Conservation (phyloP, 2,888 invertebrate genomes). For the Plusia festucae region DNA sequence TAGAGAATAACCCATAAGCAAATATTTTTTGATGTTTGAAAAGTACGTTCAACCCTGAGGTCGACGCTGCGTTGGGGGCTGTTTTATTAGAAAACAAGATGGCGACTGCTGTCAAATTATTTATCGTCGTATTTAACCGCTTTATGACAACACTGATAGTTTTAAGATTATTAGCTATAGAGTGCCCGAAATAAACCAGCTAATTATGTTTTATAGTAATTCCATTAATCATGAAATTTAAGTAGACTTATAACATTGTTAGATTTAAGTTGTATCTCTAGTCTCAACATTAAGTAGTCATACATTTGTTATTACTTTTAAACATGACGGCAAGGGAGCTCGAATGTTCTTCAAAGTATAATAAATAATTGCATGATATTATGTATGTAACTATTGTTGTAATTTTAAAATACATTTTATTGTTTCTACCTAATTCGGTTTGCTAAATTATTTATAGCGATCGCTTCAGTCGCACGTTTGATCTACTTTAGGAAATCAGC, state of each 20-base stretch:
- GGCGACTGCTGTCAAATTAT: too few species aligned
- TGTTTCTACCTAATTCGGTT: slow-evolving; percentile 63
- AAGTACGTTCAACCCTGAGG: too few species aligned
- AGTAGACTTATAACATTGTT: slow-evolving; percentile 60
- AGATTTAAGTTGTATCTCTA: slow-evolving; percentile 82
- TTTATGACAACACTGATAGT: slow-evolving; percentile 35
- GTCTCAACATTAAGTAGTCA: slow-evolving; percentile 84
- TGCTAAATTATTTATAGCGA: slow-evolving; percentile 66
- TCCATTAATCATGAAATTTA: slow-evolving; percentile 66
- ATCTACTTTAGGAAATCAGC: slow-evolving; percentile 72
- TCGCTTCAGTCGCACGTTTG: slow-evolving; percentile 82
- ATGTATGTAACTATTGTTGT: slow-evolving; percentile 61
- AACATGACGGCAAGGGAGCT: slow-evolving; percentile 36
- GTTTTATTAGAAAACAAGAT: too few species aligned
- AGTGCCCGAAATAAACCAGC: slow-evolving; percentile 69
- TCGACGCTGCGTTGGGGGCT: too few species aligned
- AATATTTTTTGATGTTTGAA: too few species aligned
- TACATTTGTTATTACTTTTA: slow-evolving; percentile 75
- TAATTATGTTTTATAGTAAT: slow-evolving; percentile 61
- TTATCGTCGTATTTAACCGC: neutral
- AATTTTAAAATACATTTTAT: slow-evolving; percentile 57
- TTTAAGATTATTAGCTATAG: slow-evolving; percentile 49
- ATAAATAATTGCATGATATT: slow-evolving; percentile 53
- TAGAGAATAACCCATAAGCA: too few species aligned
- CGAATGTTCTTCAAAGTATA: slow-evolving; percentile 41